These are phyloP conservation scores for Elgonia sp. DNA, from an alignment of 2,888 invertebrate genomes.

Conservation along the genomic window DNA sequence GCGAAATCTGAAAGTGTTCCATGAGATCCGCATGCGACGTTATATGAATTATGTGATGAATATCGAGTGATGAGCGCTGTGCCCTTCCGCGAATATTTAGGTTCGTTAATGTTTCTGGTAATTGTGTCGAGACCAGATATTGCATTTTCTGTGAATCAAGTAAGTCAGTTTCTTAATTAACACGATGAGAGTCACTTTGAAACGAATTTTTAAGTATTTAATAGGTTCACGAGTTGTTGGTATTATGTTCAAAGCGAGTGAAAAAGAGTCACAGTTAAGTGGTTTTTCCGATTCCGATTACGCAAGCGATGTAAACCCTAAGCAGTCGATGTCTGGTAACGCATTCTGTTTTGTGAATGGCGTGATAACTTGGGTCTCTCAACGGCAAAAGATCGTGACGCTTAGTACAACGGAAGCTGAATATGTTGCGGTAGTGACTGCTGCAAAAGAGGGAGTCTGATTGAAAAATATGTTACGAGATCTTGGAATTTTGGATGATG, in stretches of 20 bases:
- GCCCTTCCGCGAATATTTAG: slow-evolving; percentile 32
- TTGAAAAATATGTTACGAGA: slow-evolving; percentile 29
- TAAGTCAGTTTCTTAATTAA: slow-evolving; percentile 62
- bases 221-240: slow-evolving; percentile 44
- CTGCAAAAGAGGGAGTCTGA: slow-evolving; percentile 51
- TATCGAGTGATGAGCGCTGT: slow-evolving; percentile 1
- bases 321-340: slow-evolving; percentile 77
- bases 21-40: neutral
- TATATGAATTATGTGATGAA: slow-evolving; percentile 5
- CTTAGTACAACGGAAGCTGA: slow-evolving; percentile 54
- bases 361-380: slow-evolving; percentile 50
- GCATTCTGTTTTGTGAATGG: slow-evolving; percentile 28
- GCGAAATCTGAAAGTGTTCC: slow-evolving; percentile 37
- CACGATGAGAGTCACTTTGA: slow-evolving; percentile 68
- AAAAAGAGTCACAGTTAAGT: slow-evolving; percentile 36
- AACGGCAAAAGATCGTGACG: slow-evolving; percentile 46
- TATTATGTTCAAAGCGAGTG: slow-evolving; percentile 63
- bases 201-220: slow-evolving; percentile 72
- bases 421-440: slow-evolving; percentile 47
- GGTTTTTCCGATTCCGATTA: slow-evolving; percentile 73
- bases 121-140: slow-evolving; percentile 73
- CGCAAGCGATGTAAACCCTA: slow-evolving; percentile 68
- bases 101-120: slow-evolving; percentile 35
- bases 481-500: slow-evolving; percentile 1
- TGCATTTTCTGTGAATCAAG: slow-evolving; percentile 72